These are phyloP conservation scores for Dolichomitus sp. DNA, from an alignment of 2,888 invertebrate species.

Conservation along the genomic window DNA sequence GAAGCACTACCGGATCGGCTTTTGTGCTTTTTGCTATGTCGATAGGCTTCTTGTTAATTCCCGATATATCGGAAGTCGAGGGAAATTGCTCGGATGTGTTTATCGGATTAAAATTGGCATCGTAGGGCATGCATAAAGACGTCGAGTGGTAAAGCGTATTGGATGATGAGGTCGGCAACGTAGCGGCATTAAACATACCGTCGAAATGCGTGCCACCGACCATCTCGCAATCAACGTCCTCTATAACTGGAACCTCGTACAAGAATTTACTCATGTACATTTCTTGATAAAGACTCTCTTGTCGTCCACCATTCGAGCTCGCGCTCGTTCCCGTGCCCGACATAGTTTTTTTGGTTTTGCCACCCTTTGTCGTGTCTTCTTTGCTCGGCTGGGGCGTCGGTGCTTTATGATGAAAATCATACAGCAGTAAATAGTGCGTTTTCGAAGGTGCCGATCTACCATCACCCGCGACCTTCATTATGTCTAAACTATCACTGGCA, in stretches of 20 bases:
- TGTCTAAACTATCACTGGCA: constrained; percentile 85
- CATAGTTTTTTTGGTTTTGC: constrained; percentile 83
- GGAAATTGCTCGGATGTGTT: constrained; percentile 80
- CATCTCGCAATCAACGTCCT: constrained; percentile 83
- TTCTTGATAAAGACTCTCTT: constrained; percentile 84
- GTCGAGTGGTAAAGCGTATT: constrained; percentile 78
- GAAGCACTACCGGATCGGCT: constrained; percentile 82
- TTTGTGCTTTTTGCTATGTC: constrained; percentile 78
- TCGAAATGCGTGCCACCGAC: constrained; percentile 81
- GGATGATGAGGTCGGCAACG: constrained; percentile 82
- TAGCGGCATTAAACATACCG: constrained; percentile 76
- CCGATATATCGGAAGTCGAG: constrained; percentile 81
- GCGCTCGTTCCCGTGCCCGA: constrained; percentile 88
- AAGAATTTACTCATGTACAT: constrained; percentile 84
- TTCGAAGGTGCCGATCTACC: constrained; percentile 78
- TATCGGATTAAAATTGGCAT: constrained; percentile 83
- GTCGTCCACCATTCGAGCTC: constrained; percentile 85
- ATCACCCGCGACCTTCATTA: constrained; percentile 86
- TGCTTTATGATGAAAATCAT: constrained; percentile 90
- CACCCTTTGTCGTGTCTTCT: constrained; percentile 85
- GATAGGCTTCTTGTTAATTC: constrained; percentile 78
- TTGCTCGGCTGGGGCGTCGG: constrained; percentile 86
- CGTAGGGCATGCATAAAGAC: constrained; percentile 75
- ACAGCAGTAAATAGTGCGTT: constrained; percentile 89
- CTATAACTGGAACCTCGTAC: constrained; percentile 84